These are phyloP conservation scores for Agonopterix heracliana DNA, from an alignment of 2,888 invertebrate genomes.

Conservation along the genomic window DNA sequence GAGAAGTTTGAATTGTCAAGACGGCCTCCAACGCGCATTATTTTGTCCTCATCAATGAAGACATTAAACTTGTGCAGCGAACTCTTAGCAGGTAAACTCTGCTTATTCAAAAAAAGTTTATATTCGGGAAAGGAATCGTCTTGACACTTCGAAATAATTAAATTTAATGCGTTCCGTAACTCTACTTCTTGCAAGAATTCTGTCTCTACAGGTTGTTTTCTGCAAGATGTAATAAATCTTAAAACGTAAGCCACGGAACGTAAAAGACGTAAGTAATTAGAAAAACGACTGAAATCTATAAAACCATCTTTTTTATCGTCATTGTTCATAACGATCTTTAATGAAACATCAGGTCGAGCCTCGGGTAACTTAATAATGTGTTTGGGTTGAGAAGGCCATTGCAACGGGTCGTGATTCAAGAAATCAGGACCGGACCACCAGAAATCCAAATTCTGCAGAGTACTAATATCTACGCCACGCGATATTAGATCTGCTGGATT, in stretches of 20 bases:
- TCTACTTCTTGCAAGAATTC: slow-evolving; percentile 1
- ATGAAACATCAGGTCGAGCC: not conserved
- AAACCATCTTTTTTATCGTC: not conserved
- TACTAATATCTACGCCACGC: slow-evolving; percentile 5
- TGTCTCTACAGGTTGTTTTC: not conserved
- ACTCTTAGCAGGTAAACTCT: slow-evolving; percentile 9
- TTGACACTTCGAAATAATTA: slow-evolving; percentile 15
- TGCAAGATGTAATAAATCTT: slow-evolving; percentile 14
- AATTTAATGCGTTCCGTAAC: slow-evolving; percentile 8
- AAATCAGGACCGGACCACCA: slow-evolving; percentile 14
- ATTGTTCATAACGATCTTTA: not conserved
- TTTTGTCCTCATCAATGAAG: slow-evolving; percentile 15
- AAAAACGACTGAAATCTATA: slow-evolving; percentile 12
- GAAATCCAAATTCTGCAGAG: not conserved
- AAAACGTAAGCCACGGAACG: slow-evolving; percentile 13
- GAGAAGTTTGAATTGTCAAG: slow-evolving; percentile 14
- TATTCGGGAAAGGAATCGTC: slow-evolving; percentile 18
- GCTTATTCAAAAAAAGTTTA: slow-evolving; percentile 10
- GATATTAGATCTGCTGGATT: slow-evolving; percentile 13
- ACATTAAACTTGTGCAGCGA: slow-evolving; percentile 15
- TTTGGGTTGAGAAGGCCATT: slow-evolving; percentile 3
- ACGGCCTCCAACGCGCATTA: slow-evolving; percentile 24
- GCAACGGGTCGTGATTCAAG: not conserved
- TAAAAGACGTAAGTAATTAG: slow-evolving; percentile 9
- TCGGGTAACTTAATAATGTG: slow-evolving; percentile 6